phyloP scores from a whole-genome alignment of 1,140 invertebrate species.

The Linepithema humile region DNA sequence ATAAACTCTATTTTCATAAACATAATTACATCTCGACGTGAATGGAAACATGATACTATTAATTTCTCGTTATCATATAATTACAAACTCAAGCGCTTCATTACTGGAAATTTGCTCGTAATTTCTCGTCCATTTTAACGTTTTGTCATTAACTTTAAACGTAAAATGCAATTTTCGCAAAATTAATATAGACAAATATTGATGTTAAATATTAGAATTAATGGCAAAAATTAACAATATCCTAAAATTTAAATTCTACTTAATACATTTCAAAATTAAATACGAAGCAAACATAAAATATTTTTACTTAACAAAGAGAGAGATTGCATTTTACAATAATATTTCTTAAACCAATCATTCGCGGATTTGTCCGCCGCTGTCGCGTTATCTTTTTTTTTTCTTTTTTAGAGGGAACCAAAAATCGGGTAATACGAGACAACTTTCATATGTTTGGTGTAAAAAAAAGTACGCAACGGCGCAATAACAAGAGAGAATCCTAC shows the following conservation, averaged over 20 bases:
- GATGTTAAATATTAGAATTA: background rate
- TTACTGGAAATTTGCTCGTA: background rate
- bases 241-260: background rate
- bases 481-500: conserved; percentile 1
- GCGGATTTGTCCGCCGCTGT: background rate
- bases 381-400: no score
- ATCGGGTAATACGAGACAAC: background rate
- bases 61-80: background rate
- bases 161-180: background rate
- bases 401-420: background rate
- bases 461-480: background rate
- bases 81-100: background rate
- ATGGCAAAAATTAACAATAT: background rate
- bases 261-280: background rate
- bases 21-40: background rate
- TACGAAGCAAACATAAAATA: background rate
- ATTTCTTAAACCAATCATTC: background rate
- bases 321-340: background rate
- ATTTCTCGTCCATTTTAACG: background rate
- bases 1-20: background rate
- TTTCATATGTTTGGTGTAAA: background rate
- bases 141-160: background rate
- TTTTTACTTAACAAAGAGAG: background rate
- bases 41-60: background rate
- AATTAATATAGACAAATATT: background rate